Evolutionary conservation across 2,888 invertebrate species (phyloP).

Genomic region (Hirtodrosophila confusa): DNA sequence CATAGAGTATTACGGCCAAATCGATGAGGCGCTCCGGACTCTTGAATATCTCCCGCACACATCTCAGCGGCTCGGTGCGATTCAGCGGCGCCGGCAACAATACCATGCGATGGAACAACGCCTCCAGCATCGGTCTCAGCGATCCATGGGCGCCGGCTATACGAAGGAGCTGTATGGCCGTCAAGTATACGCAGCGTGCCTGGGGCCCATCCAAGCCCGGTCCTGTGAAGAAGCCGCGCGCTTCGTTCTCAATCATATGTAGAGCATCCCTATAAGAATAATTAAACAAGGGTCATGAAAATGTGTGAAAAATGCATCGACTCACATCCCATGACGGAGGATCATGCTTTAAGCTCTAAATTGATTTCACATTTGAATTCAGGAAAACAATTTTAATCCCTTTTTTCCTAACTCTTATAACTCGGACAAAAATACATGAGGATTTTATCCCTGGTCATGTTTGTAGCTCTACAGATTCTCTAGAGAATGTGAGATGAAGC

Average conservation of each 20-base stretch:
- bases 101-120: slow-evolving; percentile 96
- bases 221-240: slow-evolving; percentile 84
- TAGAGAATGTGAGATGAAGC: too few species aligned
- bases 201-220: slow-evolving; percentile 90
- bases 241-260: slow-evolving; percentile 84
- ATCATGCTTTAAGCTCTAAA: too few species aligned
- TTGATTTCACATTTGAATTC: too few species aligned
- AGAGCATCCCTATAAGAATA: slow-evolving; percentile 81
- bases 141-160: slow-evolving; percentile 94
- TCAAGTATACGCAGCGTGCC: slow-evolving; percentile 94
- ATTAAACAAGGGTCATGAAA: too few species aligned
- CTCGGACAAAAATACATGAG: too few species aligned
- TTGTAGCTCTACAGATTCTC: too few species aligned
- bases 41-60: slow-evolving; percentile 89
- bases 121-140: slow-evolving; percentile 95
- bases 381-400: too few species aligned
- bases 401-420: too few species aligned
- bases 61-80: slow-evolving; percentile 92
- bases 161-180: slow-evolving; percentile 94
- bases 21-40: slow-evolving; percentile 92
- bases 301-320: too few species aligned
- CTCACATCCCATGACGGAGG: too few species aligned
- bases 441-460: too few species aligned
- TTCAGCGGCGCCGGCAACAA: slow-evolving; percentile 94
- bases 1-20: slow-evolving; percentile 86